Conservation (phyloP, 2,888 invertebrate genomes). For the Eurois occulta region DNA sequence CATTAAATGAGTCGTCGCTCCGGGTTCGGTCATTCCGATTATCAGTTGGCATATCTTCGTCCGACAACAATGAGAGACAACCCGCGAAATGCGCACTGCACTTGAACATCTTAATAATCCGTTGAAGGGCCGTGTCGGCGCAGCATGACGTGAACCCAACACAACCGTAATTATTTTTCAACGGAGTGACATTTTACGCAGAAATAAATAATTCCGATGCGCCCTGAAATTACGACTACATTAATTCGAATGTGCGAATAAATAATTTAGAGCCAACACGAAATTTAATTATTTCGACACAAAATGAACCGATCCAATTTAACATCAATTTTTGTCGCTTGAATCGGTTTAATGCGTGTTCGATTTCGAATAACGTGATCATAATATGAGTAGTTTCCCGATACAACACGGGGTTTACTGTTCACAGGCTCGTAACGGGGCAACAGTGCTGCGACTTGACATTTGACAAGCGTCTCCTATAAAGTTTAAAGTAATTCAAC, state of each 20-base stretch:
- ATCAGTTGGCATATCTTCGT: slow-evolving; percentile 84
- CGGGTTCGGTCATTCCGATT: slow-evolving; percentile 80
- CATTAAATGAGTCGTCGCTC: slow-evolving; percentile 87
- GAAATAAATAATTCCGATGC: slow-evolving; percentile 76
- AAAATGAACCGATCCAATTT: slow-evolving; percentile 66
- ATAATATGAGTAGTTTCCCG: slow-evolving; percentile 60
- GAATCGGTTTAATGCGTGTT: slow-evolving; percentile 61
- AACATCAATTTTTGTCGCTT: slow-evolving; percentile 64
- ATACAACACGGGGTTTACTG: slow-evolving; percentile 67
- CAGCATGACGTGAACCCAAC: slow-evolving; percentile 86
- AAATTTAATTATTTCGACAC: slow-evolving; percentile 70
- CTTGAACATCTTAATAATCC: slow-evolving; percentile 88
- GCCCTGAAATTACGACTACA: slow-evolving; percentile 75
- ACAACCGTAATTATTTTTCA: slow-evolving; percentile 86
- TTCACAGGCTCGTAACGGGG: slow-evolving; percentile 70
- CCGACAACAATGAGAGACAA: slow-evolving; percentile 82
- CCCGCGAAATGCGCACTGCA: slow-evolving; percentile 79
- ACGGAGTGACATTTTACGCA: slow-evolving; percentile 84
- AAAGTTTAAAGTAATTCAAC: slow-evolving; percentile 84
- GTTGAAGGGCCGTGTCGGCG: slow-evolving; percentile 84
- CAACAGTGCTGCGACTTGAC: slow-evolving; percentile 72
- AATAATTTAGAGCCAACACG: slow-evolving; percentile 69
- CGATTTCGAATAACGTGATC: slow-evolving; percentile 54
- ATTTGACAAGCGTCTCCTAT: slow-evolving; percentile 83
- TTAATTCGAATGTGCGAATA: slow-evolving; percentile 75